These are phyloP conservation scores for Rhinopomastus cyanomelas DNA, from an alignment of 2,113 vertebrate species.

Conservation along the genomic window DNA sequence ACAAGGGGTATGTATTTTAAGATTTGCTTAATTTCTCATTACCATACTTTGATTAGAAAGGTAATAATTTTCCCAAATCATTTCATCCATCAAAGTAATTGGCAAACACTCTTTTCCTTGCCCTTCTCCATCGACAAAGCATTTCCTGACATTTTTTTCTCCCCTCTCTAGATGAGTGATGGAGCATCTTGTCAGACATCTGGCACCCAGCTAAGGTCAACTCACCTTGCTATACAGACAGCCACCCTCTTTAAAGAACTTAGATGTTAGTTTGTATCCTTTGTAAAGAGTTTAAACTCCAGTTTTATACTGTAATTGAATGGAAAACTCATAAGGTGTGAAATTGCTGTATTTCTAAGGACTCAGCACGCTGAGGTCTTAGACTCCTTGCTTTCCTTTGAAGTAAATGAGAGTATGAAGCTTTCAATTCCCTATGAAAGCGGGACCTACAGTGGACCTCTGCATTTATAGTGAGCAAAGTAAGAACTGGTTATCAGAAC, in stretches of 20 bases:
- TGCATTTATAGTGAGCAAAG: neutral
- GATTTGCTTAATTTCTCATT: neutral
- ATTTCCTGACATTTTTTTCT: neutral
- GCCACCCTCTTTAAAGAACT: neutral
- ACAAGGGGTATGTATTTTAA: neutral
- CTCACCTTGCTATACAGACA: neutral
- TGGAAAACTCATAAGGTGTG: neutral
- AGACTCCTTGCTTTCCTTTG: neutral
- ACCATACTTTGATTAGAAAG: neutral
- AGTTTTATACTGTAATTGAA: neutral
- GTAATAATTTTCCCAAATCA: neutral
- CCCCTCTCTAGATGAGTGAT: accelerated
- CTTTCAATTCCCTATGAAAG: neutral
- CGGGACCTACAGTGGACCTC: neutral
- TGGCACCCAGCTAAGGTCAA: neutral
- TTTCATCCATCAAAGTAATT: accelerated
- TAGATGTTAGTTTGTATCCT: neutral
- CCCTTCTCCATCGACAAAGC: neutral
- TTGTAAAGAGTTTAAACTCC: neutral
- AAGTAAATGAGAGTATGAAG: neutral
- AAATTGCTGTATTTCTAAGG: neutral
- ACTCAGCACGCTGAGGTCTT: neutral
- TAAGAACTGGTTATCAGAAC: neutral
- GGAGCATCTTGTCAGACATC: accelerated
- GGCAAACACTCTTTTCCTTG: neutral